Percentiles rank a stretch among this genome's conserved stretches.
Conservation (phyloP, 2,888 invertebrate species). For the Patella pellucida region DNA sequence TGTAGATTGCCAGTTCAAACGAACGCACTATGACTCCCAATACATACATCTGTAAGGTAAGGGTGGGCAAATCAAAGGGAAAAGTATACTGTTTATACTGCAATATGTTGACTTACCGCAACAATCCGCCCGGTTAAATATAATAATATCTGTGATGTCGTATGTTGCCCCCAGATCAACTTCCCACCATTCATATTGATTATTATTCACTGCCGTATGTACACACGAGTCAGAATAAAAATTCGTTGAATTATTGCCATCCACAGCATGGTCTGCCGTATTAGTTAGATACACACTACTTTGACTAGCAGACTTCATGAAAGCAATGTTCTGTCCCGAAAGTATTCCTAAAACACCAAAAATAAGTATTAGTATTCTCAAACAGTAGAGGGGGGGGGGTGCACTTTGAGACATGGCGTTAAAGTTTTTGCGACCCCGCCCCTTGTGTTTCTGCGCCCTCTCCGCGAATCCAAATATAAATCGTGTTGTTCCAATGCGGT, state of each 20-base stretch:
- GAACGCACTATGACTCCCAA: too few relatives aligned
- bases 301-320: not conserved
- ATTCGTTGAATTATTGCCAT: not conserved
- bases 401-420: too few relatives aligned
- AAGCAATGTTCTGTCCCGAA: not conserved
- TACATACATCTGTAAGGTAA: too few relatives aligned
- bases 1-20: too few relatives aligned
- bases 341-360: too few relatives aligned
- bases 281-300: not conserved
- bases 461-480: too few relatives aligned
- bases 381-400: too few relatives aligned
- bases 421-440: too few relatives aligned
- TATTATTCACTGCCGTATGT: not conserved
- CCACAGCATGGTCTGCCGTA: not conserved
- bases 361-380: too few relatives aligned
- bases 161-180: conserved; percentile 9
- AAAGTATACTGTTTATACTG: not conserved
- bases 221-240: not conserved
- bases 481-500: too few relatives aligned
- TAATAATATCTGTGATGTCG: not conserved
- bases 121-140: conserved; percentile 13
- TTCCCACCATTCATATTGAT: conserved; percentile 13
- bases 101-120: not conserved
- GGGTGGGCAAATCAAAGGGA: too few relatives aligned
- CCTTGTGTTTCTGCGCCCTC: too few relatives aligned